phyloP scores from a whole-genome alignment of 2,888 invertebrate species.

The Pheosia tremula region DNA sequence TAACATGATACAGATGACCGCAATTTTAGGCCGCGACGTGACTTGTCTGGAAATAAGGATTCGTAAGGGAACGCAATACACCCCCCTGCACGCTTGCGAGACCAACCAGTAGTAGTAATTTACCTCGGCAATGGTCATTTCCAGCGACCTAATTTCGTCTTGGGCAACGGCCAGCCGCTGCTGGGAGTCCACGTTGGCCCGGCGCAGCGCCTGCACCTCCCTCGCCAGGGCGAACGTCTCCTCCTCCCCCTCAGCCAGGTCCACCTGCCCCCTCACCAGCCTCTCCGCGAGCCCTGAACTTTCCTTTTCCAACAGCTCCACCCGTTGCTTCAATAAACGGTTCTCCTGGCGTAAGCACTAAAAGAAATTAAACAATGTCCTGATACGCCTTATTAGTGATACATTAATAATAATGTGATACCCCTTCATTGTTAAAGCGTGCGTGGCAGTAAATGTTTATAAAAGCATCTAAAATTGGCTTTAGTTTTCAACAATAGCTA shows the following conservation, averaged over 20 bases:
- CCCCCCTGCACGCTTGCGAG: no score
- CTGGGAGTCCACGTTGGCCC: slow-evolving; percentile 94
- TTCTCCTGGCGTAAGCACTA: slow-evolving; percentile 95
- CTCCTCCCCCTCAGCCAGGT: slow-evolving; percentile 97
- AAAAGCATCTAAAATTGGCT: no score
- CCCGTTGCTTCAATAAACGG: slow-evolving; percentile 96
- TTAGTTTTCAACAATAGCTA: no score
- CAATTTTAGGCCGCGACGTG: no score
- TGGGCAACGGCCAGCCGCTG: slow-evolving; percentile 96
- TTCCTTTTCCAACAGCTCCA: slow-evolving; percentile 97
- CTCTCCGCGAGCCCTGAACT: slow-evolving; percentile 97
- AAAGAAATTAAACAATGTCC: slow-evolving; percentile 14
- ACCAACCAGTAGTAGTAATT: neutral
- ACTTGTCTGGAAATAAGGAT: no score
- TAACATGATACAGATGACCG: no score
- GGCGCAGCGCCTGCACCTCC: slow-evolving; percentile 94
- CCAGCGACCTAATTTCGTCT: slow-evolving; percentile 94
- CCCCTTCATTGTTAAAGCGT: neutral
- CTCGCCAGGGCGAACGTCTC: slow-evolving; percentile 92
- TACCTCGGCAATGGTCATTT: slow-evolving; percentile 87
- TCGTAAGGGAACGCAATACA: no score
- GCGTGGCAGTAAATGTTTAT: neutral
- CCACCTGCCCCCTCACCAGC: slow-evolving; percentile 96
- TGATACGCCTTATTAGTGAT: neutral
- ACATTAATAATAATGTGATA: neutral